phyloP scores from a whole-genome alignment of 2,113 vertebrate genomes.

The Phrynosoma platyrhinos region DNA sequence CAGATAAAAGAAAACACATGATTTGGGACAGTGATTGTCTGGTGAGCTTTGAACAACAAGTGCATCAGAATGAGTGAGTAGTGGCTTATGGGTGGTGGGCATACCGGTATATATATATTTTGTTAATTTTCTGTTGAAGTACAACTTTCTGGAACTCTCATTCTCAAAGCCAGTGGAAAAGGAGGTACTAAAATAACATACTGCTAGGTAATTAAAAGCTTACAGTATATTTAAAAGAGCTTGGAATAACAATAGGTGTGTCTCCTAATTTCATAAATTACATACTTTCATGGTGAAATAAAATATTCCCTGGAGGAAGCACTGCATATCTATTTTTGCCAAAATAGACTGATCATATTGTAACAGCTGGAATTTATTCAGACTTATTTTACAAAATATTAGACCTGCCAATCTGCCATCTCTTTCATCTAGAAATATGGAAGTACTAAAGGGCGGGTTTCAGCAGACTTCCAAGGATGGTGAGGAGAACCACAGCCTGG shows the following conservation, averaged over 20 bases:
- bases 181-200: slow-evolving; percentile 34
- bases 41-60: neutral
- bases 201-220: slow-evolving; percentile 29
- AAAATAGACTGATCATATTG: slow-evolving; percentile 40
- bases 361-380: slow-evolving; percentile 28
- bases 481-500: neutral
- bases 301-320: slow-evolving; percentile 12
- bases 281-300: slow-evolving; percentile 37
- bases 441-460: slow-evolving; percentile 13
- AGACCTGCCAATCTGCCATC: slow-evolving; percentile 37
- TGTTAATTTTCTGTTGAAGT: neutral
- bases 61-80: neutral
- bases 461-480: neutral
- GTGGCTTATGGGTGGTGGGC: neutral
- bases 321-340: slow-evolving; percentile 33
- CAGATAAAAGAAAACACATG: neutral
- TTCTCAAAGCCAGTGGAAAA: slow-evolving; percentile 25
- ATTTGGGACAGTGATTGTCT: neutral
- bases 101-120: neutral
- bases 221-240: neutral
- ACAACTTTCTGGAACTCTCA: neutral
- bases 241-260: slow-evolving; percentile 45
- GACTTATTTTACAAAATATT: slow-evolving; percentile 33
- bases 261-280: slow-evolving; percentile 38
- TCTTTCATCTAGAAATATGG: slow-evolving; percentile 32